Evolutionary conservation across 2,888 invertebrate genomes (phyloP).

Genomic region (Pachydiplax longipennis): DNA sequence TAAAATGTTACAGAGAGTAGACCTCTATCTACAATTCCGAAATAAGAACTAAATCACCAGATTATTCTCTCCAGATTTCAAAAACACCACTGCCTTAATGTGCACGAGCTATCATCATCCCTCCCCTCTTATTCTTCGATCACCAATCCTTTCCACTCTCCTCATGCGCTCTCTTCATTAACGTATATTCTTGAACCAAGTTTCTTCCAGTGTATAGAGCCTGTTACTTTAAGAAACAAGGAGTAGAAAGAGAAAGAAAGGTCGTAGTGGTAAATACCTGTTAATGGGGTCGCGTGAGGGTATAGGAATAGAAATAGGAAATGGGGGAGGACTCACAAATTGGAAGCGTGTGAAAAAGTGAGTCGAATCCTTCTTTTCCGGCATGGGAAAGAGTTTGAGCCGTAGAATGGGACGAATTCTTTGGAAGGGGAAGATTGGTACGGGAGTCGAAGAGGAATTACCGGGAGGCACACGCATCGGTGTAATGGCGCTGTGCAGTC

Average conservation of each 20-base stretch:
- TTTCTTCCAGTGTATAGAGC: background rate
- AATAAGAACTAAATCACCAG: too few species aligned
- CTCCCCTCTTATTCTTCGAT: too few species aligned
- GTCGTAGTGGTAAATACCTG: background rate
- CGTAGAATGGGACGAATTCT: background rate
- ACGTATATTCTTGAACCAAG: too few species aligned
- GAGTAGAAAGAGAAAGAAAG: background rate
- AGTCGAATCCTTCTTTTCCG: background rate
- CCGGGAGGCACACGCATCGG: constrained; percentile 2
- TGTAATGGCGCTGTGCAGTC: background rate
- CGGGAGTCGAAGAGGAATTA: background rate
- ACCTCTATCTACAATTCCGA: too few species aligned
- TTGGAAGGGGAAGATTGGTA: background rate
- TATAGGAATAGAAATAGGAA: background rate
- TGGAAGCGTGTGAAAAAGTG: constrained; percentile 38
- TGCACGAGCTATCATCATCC: too few species aligned
- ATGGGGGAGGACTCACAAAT: background rate
- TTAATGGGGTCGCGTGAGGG: background rate
- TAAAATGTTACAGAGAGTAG: too few species aligned
- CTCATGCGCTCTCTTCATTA: too few species aligned
- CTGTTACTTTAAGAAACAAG: background rate
- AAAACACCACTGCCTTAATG: too few species aligned
- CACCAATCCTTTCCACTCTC: too few species aligned
- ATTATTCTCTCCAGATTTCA: too few species aligned
- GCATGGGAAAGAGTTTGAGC: background rate